Evolutionary conservation across 2,888 invertebrate genomes (phyloP), one percentile per base, ranked within the genome.

Genomic region (Caenorhabditis doughertyi): DNA sequence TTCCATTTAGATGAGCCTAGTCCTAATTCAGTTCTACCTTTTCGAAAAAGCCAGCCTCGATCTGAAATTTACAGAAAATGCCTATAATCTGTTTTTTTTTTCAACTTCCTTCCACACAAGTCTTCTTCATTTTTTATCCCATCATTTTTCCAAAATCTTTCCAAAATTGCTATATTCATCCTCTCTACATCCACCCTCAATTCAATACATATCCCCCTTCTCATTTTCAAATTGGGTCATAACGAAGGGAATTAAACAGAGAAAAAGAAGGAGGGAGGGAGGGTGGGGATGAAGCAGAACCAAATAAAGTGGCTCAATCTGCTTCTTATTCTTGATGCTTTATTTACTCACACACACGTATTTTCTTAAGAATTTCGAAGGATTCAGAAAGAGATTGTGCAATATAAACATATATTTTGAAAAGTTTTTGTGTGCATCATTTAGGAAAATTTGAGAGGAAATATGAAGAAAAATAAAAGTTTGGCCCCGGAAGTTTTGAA

Each of bases 221-320:
- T 21, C 35, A 16, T 65, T 27, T 42, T 16, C 27, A 49, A 60
- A 53, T 70, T 53, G 51, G 53, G 64, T 21, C 60, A 64, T 55
- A 64, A 72, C 49, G 49, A 60, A n/a, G 58, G 44, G 21, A 72
- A 47, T 53, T 51, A 62, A 39, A 13, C 3, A 32, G 32, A 32
- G n/a, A 29, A 21, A 18, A 68, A 32, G 42, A 55, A 67, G 44
- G 42, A 53, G 44, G 35, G 23, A 68, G n/a, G n/a, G n/a, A 29
- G n/a, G 21, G 16, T 29, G 25, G 35, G 7, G 21, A 51, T 47
- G 21, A 56, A 44, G 44, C 44, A 16, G 44, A n/a, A n/a, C 13
- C 27, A 39, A 49, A 49, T 42, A 56, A 73, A 64, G 56, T 72
- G 56, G 47, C 64, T 73, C 65, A 65, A 65, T 65, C 35, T 39